phyloP scores from a whole-genome alignment of 2,888 invertebrate species.

The Ophion costatus region DNA sequence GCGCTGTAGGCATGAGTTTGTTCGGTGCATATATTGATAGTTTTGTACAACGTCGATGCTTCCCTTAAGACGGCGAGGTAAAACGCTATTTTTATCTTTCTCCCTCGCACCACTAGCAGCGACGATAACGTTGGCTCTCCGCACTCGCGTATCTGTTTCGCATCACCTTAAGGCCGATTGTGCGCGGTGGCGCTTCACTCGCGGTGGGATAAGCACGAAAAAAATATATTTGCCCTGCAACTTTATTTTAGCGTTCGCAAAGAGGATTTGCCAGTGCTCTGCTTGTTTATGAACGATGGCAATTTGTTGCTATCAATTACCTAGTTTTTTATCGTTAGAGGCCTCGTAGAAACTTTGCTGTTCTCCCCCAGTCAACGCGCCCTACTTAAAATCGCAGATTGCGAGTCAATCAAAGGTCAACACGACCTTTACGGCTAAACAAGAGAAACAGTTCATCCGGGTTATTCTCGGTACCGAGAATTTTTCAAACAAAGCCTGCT shows the following conservation, averaged over 20 bases:
- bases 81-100: not conserved
- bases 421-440: slow-evolving; percentile 17
- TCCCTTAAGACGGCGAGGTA: not conserved
- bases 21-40: not conserved
- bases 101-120: not conserved
- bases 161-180: not conserved
- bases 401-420: slow-evolving; percentile 39
- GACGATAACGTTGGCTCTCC: not conserved
- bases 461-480: not conserved
- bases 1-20: not conserved
- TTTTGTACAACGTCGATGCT: not conserved
- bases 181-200: not conserved
- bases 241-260: not conserved
- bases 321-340: not conserved
- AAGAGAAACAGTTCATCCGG: not conserved
- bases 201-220: not conserved
- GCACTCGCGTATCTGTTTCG: not conserved
- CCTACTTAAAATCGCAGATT: slow-evolving; percentile 17
- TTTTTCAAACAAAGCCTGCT: not conserved
- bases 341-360: not conserved
- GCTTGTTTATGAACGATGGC: not conserved
- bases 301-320: not conserved
- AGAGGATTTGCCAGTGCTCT: not conserved
- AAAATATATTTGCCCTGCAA: not conserved
- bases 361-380: not conserved